A percentile compares a stretch with the other conserved stretches of the same genome.
Evolutionary conservation across 1,140 invertebrate species (phyloP).

Genomic region (Belonocnema kinseyi): DNA sequence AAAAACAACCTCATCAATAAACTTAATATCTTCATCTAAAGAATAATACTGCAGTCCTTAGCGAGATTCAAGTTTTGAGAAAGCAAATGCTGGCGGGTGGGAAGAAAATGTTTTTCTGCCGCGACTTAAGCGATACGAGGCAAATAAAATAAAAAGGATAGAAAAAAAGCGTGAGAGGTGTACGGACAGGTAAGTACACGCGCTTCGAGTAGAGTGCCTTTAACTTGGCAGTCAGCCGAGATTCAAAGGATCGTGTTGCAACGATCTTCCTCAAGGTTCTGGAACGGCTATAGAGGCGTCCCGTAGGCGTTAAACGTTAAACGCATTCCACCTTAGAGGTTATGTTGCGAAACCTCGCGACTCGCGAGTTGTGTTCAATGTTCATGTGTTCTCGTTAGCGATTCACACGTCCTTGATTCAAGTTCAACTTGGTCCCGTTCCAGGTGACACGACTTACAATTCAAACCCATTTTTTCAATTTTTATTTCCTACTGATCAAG

Average conservation of each 20-base stretch:
- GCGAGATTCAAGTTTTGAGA: background rate
- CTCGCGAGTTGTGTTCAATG: constrained; percentile 29
- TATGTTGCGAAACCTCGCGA: constrained; percentile 69
- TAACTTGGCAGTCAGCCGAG: constrained; percentile 70
- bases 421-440: constrained; percentile 64
- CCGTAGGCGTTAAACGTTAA: constrained; percentile 75
- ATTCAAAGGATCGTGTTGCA: constrained; percentile 75
- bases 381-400: constrained; percentile 67
- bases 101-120: constrained; percentile 53
- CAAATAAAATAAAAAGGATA: constrained; percentile 44
- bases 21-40: too few relatives aligned
- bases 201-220: constrained; percentile 56
- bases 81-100: constrained; percentile 39
- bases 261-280: constrained; percentile 74
- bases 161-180: constrained; percentile 51
- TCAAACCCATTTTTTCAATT: background rate
- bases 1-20: too few relatives aligned
- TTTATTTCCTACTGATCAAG: too few relatives aligned
- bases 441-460: background rate
- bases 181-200: constrained; percentile 56
- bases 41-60: background rate
- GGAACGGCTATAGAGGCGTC: constrained; percentile 70
- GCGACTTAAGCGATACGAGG: constrained; percentile 42
- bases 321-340: constrained; percentile 76
- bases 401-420: constrained; percentile 72